A percentile compares a stretch with the other conserved stretches of the same genome.
Conservation (phyloP, 2,888 invertebrate genomes). For the Agrilus cyanescens region DNA sequence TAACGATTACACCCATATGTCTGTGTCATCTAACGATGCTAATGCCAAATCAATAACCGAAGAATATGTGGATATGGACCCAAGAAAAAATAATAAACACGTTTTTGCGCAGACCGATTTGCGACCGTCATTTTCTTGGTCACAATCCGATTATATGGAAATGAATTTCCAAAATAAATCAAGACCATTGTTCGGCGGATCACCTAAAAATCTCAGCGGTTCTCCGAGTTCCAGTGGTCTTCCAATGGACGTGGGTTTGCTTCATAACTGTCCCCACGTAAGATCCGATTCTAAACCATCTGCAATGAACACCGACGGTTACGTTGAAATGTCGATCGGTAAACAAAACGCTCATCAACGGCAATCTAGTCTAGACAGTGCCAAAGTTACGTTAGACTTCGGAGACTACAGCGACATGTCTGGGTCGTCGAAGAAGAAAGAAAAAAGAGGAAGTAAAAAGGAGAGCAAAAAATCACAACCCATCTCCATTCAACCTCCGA, state of each 20-base stretch:
- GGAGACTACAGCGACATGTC: conserved; percentile 44
- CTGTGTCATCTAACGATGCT: conserved; percentile 31
- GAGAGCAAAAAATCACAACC: conserved; percentile 48
- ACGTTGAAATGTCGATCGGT: conserved; percentile 53
- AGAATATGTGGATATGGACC: conserved; percentile 34
- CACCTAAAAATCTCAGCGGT: conserved; percentile 16
- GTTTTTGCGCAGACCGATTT: conserved; percentile 13
- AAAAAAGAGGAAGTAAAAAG: conserved; percentile 26
- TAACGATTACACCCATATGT: conserved; percentile 31
- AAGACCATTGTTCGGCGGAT: conserved; percentile 6
- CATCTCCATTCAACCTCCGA: conserved; percentile 42
- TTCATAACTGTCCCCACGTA: conserved; percentile 3
- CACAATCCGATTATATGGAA: conserved; percentile 31
- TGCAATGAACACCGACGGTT: conserved; percentile 44
- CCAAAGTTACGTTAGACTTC: conserved; percentile 17
- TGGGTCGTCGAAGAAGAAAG: conserved; percentile 27
- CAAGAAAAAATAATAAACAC: conserved; percentile 27
- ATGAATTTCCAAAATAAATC: conserved; percentile 33
- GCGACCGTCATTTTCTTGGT: conserved; percentile 7
- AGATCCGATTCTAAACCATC: conserved; percentile 9
- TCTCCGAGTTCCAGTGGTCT: conserved; percentile 16
- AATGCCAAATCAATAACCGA: conserved; percentile 29
- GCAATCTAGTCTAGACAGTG: conserved; percentile 28
- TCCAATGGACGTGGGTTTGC: conserved; percentile 18
- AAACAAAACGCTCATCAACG: conserved; percentile 23